Evolutionary conservation across 2,797 vertebrate genomes (phyloP), one percentile per base, ranked within the genome.

Genomic region (Falco rusticolus): DNA sequence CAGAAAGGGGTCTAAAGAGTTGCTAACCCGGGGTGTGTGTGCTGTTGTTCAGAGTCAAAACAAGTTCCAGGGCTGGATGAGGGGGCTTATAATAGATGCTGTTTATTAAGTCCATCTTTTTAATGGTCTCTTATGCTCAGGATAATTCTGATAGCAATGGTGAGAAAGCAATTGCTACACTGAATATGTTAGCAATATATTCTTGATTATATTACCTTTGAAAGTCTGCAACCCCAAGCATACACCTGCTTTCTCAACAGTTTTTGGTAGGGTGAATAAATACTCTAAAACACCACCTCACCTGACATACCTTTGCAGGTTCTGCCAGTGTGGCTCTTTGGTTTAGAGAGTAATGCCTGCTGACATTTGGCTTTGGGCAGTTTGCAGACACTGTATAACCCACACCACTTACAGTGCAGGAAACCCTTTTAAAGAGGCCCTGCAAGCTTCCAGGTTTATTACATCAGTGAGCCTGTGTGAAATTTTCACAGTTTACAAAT

Each of bases 401-500:
- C 80, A 51, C 39, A 16, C 31, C 45, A 54, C 75, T 70, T 59
- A 34, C 1, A 89, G 64, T 0, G 1, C 28, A 37, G 88, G 76
- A 80, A 85, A 47, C 33, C 17, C 68, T 63, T 9, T 70, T 90
- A 75, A 83, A 89, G 56, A 84, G 80, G 70, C 90, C 75, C 90
- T 57, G 76, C 33, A 87, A 92, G 31, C 63, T 65, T 78, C 90
- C 65, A 86, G 74, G 74, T 96, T 96, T 97, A 86, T 90, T 95
- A 13, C 70, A 51, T 72, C 87, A 84, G 61, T 11, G 6, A 91
- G 26, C 11, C 89, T 63, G 50, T 89, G 87, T 93, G 93, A 95
- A 92, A 77, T 90, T 86, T 94, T 95, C 92, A 85, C 80, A 84
- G 91, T 96, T 97, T 97, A 97, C 93, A 96, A 96, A 95, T 94